Evolutionary conservation across 2,888 invertebrate genomes (phyloP), one percentile per base, ranked within the genome.

Genomic region (Trichogramma dendrolimi): DNA sequence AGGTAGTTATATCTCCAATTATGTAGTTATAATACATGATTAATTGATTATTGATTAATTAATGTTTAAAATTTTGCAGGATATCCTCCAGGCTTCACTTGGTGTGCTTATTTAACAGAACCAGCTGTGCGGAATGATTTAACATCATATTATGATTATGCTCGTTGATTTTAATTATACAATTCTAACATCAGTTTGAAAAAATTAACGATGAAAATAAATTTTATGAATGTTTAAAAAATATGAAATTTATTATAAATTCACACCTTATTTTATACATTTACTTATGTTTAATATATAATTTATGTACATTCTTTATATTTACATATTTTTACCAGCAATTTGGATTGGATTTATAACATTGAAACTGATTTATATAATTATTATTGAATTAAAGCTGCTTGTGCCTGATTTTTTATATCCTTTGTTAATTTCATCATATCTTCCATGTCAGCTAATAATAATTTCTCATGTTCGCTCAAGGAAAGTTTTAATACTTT

Each of bases 21-120:
- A 46, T 54, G 4, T 50, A 50, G 11, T 14, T 53, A 10, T 52
- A 49, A 39, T 50, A 55, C 40, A 44, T 5, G 42, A 40, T 58
- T 27, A 44, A 53, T 44, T 52, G 27, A 7, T 55, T 44, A 39
- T 6, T 41, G 27, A 54, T n/a, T 40, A 7, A 47, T 41, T 38
- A 41, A 42, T 53, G 8, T n/a, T 47, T 47, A 39, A 41, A 48
- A 40, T 74, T 73, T 78, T 78, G 62, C 76, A 79, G 79, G 78
- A 67, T 79, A 77, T 68, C 79, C 79, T 63, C 75, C 78, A 65
- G 79, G 79, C 55, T 78, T 76, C 61, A 78, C 77, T 58, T 79
- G 78, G 78, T 78, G 78, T 69, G 74, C 76, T 71, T 78, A 79
- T 69, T 69, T 79, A 69, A 74, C 69, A 58, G 75, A 75, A 67